Evolutionary conservation across 2,888 invertebrate genomes (phyloP).

Genomic region (Agrochola lychnidis): DNA sequence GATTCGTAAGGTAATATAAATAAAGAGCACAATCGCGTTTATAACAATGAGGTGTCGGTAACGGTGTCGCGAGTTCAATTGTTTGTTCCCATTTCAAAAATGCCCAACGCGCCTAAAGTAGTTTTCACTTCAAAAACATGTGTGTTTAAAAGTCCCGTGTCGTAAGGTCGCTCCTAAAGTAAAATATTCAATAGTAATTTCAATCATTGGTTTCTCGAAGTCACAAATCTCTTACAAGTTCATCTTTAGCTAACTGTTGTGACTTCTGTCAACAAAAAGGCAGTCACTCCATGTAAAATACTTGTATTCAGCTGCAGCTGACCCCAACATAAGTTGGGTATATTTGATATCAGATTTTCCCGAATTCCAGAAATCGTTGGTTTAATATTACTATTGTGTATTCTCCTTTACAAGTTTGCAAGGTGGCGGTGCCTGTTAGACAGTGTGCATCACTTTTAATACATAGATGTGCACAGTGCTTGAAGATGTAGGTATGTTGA

Average conservation of each 20-base stretch:
- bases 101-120: too few relatives aligned
- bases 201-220: not conserved
- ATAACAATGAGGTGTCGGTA: too few relatives aligned
- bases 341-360: not conserved
- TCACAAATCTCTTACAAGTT: not conserved
- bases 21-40: too few relatives aligned
- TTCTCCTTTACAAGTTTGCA: slow-evolving; percentile 40
- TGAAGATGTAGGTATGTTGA: slow-evolving; percentile 38
- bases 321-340: not conserved
- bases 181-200: slow-evolving; percentile 34
- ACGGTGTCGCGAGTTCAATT: too few relatives aligned
- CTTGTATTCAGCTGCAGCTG: not conserved
- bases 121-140: not conserved
- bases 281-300: not conserved
- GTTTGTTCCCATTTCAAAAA: too few relatives aligned
- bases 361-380: not conserved
- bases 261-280: not conserved
- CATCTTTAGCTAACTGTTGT: not conserved
- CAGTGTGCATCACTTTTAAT: slow-evolving; percentile 49
- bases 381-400: slow-evolving; percentile 21
- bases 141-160: slow-evolving; percentile 7
- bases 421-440: slow-evolving; percentile 56
- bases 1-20: too few relatives aligned
- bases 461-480: slow-evolving; percentile 53
- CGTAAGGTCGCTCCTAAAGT: slow-evolving; percentile 33